Percentiles rank a stretch among this genome's conserved stretches.
phyloP scores from a whole-genome alignment of 2,113 vertebrate genomes.

The Centropristis striata region DNA sequence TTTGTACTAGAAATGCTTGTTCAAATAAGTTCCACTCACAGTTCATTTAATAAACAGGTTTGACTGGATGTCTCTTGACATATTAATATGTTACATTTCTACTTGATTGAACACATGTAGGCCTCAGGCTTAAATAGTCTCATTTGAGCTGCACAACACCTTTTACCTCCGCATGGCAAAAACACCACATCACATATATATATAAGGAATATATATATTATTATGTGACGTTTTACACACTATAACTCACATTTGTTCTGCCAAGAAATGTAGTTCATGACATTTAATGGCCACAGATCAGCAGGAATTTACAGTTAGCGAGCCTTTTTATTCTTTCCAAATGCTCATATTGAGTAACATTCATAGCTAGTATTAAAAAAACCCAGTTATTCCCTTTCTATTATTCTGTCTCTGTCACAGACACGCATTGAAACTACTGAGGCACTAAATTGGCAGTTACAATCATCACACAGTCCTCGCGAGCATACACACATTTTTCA shows the following conservation, averaged over 20 bases:
- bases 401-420: conserved; percentile 14
- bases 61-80: neutral
- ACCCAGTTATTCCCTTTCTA: conserved; percentile 3
- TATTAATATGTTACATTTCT: neutral
- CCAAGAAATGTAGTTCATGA: neutral
- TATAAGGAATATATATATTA: neutral
- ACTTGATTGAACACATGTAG: neutral
- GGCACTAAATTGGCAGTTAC: conserved; percentile 63
- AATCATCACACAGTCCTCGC: conserved; percentile 29
- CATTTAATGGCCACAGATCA: neutral
- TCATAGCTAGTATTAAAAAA: conserved; percentile 8
- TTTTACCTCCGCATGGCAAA: neutral
- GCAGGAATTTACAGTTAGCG: neutral
- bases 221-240: neutral
- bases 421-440: conserved; percentile 36
- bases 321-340: conserved; percentile 7
- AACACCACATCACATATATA: neutral
- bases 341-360: neutral
- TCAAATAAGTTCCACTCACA: neutral
- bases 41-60: neutral
- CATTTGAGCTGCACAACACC: neutral
- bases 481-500: conserved; percentile 29
- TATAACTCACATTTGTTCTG: neutral
- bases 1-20: neutral
- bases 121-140: neutral